A percentile compares a stretch with the other conserved stretches of the same genome.
These are phyloP conservation scores for Drosophila hamatofila DNA, from an alignment of 2,888 invertebrate genomes.

Conservation along the genomic window DNA sequence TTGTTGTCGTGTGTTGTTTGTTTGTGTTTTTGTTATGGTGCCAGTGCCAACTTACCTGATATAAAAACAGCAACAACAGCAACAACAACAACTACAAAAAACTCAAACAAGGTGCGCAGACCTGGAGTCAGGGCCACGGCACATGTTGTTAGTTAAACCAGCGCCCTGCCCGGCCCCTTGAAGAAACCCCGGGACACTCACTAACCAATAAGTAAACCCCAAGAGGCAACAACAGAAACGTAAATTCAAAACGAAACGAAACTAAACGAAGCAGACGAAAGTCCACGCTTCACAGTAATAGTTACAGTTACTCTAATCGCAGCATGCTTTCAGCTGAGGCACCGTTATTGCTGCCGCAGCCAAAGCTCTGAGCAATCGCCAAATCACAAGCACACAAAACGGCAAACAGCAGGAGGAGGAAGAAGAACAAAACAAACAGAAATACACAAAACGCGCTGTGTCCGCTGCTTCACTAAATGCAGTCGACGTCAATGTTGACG, in stretches of 20 bases:
- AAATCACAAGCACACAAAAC: conserved; percentile 16
- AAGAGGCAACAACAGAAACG: conserved; percentile 6
- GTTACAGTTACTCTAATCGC: conserved; percentile 32
- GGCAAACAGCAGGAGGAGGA: neutral
- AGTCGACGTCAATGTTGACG: conserved; percentile 56
- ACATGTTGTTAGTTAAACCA: conserved; percentile 48
- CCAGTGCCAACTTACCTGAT: conserved; percentile 60
- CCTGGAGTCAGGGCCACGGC: conserved; percentile 38
- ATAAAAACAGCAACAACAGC: conserved; percentile 44
- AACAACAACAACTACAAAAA: conserved; percentile 15
- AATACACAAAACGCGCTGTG: conserved; percentile 38
- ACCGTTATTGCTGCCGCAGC: conserved; percentile 26
- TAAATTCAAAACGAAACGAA: conserved; percentile 16
- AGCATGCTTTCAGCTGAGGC: conserved; percentile 40
- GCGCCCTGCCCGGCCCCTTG: conserved; percentile 27
- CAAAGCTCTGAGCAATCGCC: conserved; percentile 29
- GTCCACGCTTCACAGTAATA: conserved; percentile 26
- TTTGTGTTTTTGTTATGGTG: conserved; percentile 63
- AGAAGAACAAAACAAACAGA: conserved; percentile 24
- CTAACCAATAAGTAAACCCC: conserved; percentile 55
- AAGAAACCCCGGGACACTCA: conserved; percentile 37
- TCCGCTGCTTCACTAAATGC: conserved; percentile 61
- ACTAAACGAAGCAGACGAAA: conserved; percentile 22
- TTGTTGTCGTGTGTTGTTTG: conserved; percentile 61
- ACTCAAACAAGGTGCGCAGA: conserved; percentile 70